Base-by-base conservation (phyloP, 2,797 vertebrate genomes). In the Hephaestus fuliginosus region DNA sequence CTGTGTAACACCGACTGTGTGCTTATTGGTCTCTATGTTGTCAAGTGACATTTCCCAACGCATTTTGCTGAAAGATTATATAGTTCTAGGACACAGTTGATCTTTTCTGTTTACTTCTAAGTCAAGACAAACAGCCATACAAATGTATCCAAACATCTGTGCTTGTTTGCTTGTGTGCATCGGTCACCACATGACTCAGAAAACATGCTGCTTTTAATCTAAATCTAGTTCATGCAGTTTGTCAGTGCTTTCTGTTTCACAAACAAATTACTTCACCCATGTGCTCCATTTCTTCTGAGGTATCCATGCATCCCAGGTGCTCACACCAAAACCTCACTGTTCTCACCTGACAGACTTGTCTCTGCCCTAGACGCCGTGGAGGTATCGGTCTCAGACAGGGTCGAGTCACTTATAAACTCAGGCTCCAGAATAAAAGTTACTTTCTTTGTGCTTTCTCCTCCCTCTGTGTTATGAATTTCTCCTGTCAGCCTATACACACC, bases 361-460 rank as follows among this genome's bases (percentile, higher is more conserved):
- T 89, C 87, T 64, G 61, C 51, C 61, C 62, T 72, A 60, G 79
- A 78, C 74, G 80, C 85, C 17, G 15, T 28, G 44, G 89, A 88
- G 22, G 66, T 57, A 18, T 73, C 78, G 22, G 57, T 17, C 61
- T 88, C 86, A 69, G 78, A 86, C 11, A 56, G 11, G 15, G 33
- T 18, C 0, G 72, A 84, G 53, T 48, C 82, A 62, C 68, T 79
- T 41, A 93, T 93, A 2, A 92, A 46, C 72, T 93, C 83, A 0
- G 93, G 88, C 81, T 94, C 86, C 86, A 90, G 76, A 67, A 89
- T 65, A 63, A 93, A 93, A 4, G 85, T 86, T 72, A 94, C 93
- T 76, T 84, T 94, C 89, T 91, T 94, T 22, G 78, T 76, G 43
- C 55, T 43, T 13, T 78, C 78, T 70, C 81, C 68, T 63, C 10